phyloP scores from a whole-genome alignment of 2,797 vertebrate genomes.

The Typhlichthys eigenmanni region DNA sequence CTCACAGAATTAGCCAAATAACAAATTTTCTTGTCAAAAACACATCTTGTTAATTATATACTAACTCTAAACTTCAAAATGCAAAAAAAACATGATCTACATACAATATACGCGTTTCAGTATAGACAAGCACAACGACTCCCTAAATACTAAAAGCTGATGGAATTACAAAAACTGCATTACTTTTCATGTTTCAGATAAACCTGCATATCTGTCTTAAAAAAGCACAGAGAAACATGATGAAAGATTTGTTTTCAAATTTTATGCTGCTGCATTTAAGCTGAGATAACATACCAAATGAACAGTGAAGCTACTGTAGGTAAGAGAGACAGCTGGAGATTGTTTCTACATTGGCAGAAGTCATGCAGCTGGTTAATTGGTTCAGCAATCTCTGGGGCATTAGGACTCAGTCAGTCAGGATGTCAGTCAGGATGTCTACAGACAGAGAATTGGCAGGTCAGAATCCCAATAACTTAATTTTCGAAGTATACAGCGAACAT shows the following conservation, averaged over 20 bases:
- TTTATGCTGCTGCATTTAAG: slow-evolving; percentile 53
- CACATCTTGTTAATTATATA: too few species aligned
- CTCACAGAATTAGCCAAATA: too few species aligned
- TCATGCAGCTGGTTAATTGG: slow-evolving; percentile 68
- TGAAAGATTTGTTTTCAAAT: slow-evolving; percentile 58
- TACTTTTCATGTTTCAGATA: too few species aligned
- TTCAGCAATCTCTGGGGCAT: slow-evolving; percentile 56
- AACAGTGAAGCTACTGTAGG: slow-evolving; percentile 30
- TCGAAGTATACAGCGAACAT: slow-evolving; percentile 13
- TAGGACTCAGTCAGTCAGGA: neutral
- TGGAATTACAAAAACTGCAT: too few species aligned
- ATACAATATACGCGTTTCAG: too few species aligned
- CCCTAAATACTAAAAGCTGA: too few species aligned
- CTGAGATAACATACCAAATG: slow-evolving; percentile 2
- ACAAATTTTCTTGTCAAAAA: too few species aligned
- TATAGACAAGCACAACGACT: too few species aligned
- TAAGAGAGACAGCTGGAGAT: slow-evolving; percentile 36
- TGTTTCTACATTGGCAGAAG: slow-evolving; percentile 48
- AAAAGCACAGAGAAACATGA: slow-evolving; percentile 54
- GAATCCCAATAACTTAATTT: slow-evolving; percentile 21
- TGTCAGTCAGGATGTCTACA: neutral
- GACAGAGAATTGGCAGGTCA: slow-evolving; percentile 37
- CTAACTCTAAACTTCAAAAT: too few species aligned
- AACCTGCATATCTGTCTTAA: slow-evolving; percentile 25
- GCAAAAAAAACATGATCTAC: too few species aligned